phyloP scores from a whole-genome alignment of 2,113 vertebrate species.

The Apodemus sylvaticus region DNA sequence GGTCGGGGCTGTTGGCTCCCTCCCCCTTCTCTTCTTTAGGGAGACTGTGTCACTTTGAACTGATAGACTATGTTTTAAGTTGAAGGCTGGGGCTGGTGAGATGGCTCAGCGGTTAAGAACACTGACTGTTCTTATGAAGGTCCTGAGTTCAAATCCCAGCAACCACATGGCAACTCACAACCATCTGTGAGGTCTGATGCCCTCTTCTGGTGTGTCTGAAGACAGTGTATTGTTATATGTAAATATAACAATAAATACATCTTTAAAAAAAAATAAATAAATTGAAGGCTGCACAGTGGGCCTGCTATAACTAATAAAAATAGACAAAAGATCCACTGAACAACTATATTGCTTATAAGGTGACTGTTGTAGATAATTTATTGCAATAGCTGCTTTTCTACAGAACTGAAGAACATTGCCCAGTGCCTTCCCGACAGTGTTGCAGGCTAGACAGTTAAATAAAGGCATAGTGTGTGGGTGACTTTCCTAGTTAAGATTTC shows the following conservation, averaged over 20 bases:
- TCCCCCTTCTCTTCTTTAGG: not conserved
- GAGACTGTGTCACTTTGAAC: not conserved
- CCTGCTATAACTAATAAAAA: not conserved
- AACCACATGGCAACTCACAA: too few species aligned
- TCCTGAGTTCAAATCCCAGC: too few species aligned
- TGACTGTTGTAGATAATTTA: not conserved
- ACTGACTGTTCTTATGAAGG: too few species aligned
- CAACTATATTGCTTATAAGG: not conserved
- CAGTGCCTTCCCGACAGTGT: not conserved
- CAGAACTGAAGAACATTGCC: not conserved
- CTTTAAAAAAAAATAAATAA: too few species aligned
- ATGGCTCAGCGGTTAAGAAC: too few species aligned
- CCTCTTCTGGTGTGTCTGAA: too few species aligned
- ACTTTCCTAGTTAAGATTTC: not conserved
- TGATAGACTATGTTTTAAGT: not conserved
- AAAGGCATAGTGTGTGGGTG: not conserved
- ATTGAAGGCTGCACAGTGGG: not conserved
- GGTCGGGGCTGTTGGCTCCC: not conserved
- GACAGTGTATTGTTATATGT: too few species aligned
- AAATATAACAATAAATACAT: too few species aligned
- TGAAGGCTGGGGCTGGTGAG: too few species aligned
- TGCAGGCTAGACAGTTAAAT: not conserved
- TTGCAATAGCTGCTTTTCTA: not conserved
- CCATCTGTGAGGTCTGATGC: too few species aligned
- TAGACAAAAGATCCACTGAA: not conserved